phyloP scores from a whole-genome alignment of 2,113 vertebrate genomes.

The Chaetodon auriga region DNA sequence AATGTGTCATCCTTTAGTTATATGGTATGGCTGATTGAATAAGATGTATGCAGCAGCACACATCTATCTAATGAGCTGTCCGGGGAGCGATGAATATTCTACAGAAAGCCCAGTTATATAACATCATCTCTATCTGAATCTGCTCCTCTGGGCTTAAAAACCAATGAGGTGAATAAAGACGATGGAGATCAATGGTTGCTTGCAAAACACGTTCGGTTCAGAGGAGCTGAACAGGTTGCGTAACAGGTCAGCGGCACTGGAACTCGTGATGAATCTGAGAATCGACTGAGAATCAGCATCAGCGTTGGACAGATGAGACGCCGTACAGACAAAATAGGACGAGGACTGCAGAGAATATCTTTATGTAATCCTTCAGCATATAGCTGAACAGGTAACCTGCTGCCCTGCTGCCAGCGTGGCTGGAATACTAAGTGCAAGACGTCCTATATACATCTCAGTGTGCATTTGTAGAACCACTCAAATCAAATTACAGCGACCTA shows the following conservation, averaged over 20 bases:
- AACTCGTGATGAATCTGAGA: constrained; percentile 21
- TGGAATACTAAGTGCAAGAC: constrained; percentile 19
- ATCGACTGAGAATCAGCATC: not conserved
- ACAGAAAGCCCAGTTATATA: constrained; percentile 61
- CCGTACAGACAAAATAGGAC: not conserved
- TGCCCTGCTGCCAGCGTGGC: not conserved
- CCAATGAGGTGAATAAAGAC: constrained; percentile 63
- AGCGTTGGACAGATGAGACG: constrained; percentile 9
- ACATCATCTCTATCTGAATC: constrained; percentile 50
- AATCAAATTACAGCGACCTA: constrained; percentile 9
- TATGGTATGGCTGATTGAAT: constrained; percentile 16
- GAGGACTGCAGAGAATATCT: not conserved
- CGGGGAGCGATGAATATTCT: constrained; percentile 55
- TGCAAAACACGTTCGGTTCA: constrained; percentile 55
- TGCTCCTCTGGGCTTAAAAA: constrained; percentile 54
- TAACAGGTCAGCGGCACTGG: constrained; percentile 50
- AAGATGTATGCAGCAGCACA: constrained; percentile 41
- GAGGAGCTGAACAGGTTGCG: constrained; percentile 44
- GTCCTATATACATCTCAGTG: not conserved
- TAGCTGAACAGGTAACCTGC: not conserved
- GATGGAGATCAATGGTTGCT: constrained; percentile 66
- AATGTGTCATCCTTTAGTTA: constrained; percentile 19
- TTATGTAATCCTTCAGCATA: constrained; percentile 33
- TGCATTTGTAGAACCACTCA: not conserved
- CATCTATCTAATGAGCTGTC: constrained; percentile 71